Evolutionary conservation across 1,140 invertebrate species (phyloP).

Genomic region (Drosophila carrolli): DNA sequence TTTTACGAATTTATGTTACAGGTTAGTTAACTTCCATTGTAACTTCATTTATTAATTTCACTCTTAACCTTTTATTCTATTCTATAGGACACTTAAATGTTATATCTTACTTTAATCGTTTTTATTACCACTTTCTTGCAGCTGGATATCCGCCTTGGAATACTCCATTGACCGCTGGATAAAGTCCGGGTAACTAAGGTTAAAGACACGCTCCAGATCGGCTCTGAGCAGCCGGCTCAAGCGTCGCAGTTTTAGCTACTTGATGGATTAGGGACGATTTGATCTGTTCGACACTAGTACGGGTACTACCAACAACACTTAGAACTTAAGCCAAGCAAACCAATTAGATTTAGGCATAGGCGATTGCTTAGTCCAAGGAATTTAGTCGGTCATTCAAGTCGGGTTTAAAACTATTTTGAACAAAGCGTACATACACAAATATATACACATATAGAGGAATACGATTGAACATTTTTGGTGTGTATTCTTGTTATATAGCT

Average conservation of each 20-base stretch:
- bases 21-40: too few species aligned
- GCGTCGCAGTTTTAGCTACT: constrained; percentile 79
- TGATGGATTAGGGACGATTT: constrained; percentile 64
- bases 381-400: constrained; percentile 62
- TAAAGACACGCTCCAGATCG: constrained; percentile 77
- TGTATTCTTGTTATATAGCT: constrained; percentile 79
- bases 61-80: too few species aligned
- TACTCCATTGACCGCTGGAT: constrained; percentile 98
- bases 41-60: too few species aligned
- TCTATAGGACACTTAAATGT: too few species aligned
- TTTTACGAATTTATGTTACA: too few species aligned
- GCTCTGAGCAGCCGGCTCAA: constrained; percentile 60
- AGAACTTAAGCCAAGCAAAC: constrained; percentile 41
- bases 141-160: constrained; percentile 97
- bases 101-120: too few species aligned
- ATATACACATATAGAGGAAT: constrained; percentile 56
- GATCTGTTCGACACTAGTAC: constrained; percentile 68
- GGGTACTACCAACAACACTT: constrained; percentile 65
- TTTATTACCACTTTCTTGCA: constrained; percentile 84
- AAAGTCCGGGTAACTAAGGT: constrained; percentile 91
- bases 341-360: constrained; percentile 55
- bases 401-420: constrained; percentile 78
- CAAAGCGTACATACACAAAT: constrained; percentile 42
- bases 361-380: constrained; percentile 75
- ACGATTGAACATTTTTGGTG: constrained; percentile 61